Evolutionary conservation across 2,797 vertebrate genomes (phyloP), one percentile per base, ranked within the genome.

Genomic region (Myiotriccus ornatus): DNA sequence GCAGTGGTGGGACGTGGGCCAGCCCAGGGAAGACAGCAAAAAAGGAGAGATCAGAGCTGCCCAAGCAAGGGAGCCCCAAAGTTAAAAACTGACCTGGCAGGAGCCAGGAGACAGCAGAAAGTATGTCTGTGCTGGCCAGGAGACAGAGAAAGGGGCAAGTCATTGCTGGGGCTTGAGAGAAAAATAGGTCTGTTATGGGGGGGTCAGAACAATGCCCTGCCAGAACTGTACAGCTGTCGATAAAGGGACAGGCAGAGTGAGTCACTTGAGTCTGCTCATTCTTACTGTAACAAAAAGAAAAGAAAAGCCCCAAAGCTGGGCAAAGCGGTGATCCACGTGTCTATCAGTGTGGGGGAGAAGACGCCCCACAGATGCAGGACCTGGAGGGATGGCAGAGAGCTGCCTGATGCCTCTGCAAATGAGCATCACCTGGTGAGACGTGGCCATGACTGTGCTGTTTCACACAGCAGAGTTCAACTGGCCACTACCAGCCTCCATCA

Each of bases 361-460:
- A 27, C 2, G 2, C 11, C 9, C 3, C 1, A 4, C 10, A 70
- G 47, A 32, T 7, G 28, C 44, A 69, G 34, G 53, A 59, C 7
- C 7, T 0, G 0, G 19, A 9, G 22, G 7, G 9, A 9, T 2
- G 8, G 13, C 3, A 1, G 24, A 47, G n/a, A 34, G 30, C 14
- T 47, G 17, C 12, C 59, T 70, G 43, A 20, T 11, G 1, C n/a
- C 46, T 53, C 53, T 59, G 50, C 28, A 35, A 41, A 7, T 1
- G 0, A 43, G 32, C 28, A 5, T 25, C 2, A 0, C 16, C 8
- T 10, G 0, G 20, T 30, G 30, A 6, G 20, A 28, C 20, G 11
- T 0, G 0, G 41, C 8, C 43, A 57, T 7, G 2, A 18, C n/a
- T 12, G 14, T 2, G 2, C 53, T 5, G 1, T 46, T 65, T 22